Conservation (phyloP, 2,888 invertebrate species). For the Thecocarcelia acutangulata region DNA sequence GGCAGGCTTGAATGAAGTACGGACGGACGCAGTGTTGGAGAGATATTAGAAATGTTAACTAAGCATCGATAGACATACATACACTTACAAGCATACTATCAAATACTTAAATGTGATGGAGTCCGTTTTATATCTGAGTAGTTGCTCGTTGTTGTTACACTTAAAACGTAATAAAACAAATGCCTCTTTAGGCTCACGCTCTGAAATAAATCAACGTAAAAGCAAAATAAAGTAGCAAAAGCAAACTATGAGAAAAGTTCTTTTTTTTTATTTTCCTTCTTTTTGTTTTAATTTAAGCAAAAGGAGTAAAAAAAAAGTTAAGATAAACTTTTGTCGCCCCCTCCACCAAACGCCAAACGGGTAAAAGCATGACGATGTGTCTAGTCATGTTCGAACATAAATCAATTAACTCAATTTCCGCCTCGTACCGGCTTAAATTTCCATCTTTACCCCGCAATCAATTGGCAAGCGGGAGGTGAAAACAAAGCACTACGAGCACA, state of each 20-base stretch:
- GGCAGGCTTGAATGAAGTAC: not conserved
- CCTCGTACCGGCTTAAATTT: conserved; percentile 76
- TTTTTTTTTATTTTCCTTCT: conserved; percentile 12
- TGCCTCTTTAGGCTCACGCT: conserved; percentile 40
- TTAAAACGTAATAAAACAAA: conserved; percentile 60
- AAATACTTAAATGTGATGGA: conserved; percentile 9
- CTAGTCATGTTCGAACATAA: conserved; percentile 78
- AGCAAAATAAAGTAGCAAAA: not conserved
- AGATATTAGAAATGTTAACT: conserved; percentile 16
- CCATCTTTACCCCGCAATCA: conserved; percentile 47
- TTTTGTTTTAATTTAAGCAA: conserved; percentile 37
- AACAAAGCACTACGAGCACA: conserved; percentile 30
- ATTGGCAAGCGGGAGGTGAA: not conserved
- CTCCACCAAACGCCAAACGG: conserved; percentile 5
- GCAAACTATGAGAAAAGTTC: conserved; percentile 30
- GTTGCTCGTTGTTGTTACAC: conserved; percentile 38
- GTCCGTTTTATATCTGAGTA: conserved; percentile 3
- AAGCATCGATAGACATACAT: not conserved
- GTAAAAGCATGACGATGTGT: conserved; percentile 68
- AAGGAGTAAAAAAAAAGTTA: conserved; percentile 4
- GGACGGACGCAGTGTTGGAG: not conserved
- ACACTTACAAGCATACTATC: not conserved
- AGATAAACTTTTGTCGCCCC: conserved; percentile 14
- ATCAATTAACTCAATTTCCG: conserved; percentile 81
- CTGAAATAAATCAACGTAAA: conserved; percentile 44